phyloP scores from a whole-genome alignment of 2,888 invertebrate species.

The Dichetophora obliterata region DNA sequence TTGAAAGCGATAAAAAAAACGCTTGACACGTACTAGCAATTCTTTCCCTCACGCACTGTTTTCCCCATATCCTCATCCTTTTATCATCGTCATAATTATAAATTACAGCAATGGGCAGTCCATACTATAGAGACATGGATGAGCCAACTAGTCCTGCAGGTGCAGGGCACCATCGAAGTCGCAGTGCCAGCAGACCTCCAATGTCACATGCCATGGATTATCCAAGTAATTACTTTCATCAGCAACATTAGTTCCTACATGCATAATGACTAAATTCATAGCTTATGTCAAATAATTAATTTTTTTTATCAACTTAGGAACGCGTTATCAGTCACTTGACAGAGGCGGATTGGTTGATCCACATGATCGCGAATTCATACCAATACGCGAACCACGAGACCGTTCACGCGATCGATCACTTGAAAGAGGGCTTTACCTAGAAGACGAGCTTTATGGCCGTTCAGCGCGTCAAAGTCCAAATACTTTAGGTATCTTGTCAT shows the following conservation, averaged over 20 bases:
- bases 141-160: slow-evolving; percentile 89
- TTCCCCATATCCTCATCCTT: slow-evolving; percentile 65
- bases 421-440: slow-evolving; percentile 78
- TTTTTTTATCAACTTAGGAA: slow-evolving; percentile 36
- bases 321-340: slow-evolving; percentile 80
- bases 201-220: slow-evolving; percentile 73
- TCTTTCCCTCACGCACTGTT: slow-evolving; percentile 60
- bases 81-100: slow-evolving; percentile 72
- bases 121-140: slow-evolving; percentile 83
- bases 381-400: slow-evolving; percentile 82
- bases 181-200: slow-evolving; percentile 84
- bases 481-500: slow-evolving; percentile 68
- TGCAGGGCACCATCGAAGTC: slow-evolving; percentile 84
- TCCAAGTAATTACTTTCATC: slow-evolving; percentile 69
- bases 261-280: neutral
- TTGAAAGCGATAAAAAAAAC: slow-evolving; percentile 55
- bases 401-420: slow-evolving; percentile 77
- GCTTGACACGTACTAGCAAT: slow-evolving; percentile 62
- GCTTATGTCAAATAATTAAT: neutral
- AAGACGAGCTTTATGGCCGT: slow-evolving; percentile 78
- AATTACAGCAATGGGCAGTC: slow-evolving; percentile 73
- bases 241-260: neutral
- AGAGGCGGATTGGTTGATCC: slow-evolving; percentile 79
- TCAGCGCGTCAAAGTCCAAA: slow-evolving; percentile 81
- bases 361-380: slow-evolving; percentile 89